Base-by-base conservation (phyloP, 2,113 vertebrate genomes). In the Heterotis niloticus region DNA sequence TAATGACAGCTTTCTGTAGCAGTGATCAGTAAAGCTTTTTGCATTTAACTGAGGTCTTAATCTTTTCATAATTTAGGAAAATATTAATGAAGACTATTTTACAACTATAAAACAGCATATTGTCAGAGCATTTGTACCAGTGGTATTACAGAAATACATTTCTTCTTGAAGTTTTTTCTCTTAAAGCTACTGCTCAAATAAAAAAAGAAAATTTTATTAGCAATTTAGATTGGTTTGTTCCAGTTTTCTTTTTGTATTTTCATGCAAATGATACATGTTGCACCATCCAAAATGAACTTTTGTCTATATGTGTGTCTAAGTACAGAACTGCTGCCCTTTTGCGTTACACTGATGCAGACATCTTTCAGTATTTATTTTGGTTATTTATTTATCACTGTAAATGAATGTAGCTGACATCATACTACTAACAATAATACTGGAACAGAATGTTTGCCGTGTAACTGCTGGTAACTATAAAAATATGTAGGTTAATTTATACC, bases 391-490 rank as follows among this genome's bases (percentile, higher is more conserved):
- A 81, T 82, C 24, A 73, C 28, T 78, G 14, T 79, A 79, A 77
- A 65, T 64, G 51, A 76, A 75, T 78, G 64, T 16, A 71, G 70
- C 77, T 78, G 18, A 54, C 18, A 84, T 87, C 64, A 85, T 81
- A 77, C 73, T 78, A 82, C 85, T 79, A 71, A 83, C 83, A 88
- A 83, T 86, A 82, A 84, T 81, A 84, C 80, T 57, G 86, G 18
- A 80, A 88, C 82, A 84, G 51, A 78, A 72, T 75, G 73, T 66
- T 82, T 85, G 66, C 28, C 80, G 79, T 26, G 70, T 82, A 83
- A 86, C 79, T 81, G 68, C 74, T 71, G 76, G 81, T 64, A 44
- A 71, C 84, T 90, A 91, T 88, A 91, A 91, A 92, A 92, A 91
- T 90, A 89, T 75, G 85, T 81, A 88, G 78, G 75, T 87, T 76